Conservation (phyloP, 2,888 invertebrate genomes). For the Hirtodrosophila trivittata region DNA sequence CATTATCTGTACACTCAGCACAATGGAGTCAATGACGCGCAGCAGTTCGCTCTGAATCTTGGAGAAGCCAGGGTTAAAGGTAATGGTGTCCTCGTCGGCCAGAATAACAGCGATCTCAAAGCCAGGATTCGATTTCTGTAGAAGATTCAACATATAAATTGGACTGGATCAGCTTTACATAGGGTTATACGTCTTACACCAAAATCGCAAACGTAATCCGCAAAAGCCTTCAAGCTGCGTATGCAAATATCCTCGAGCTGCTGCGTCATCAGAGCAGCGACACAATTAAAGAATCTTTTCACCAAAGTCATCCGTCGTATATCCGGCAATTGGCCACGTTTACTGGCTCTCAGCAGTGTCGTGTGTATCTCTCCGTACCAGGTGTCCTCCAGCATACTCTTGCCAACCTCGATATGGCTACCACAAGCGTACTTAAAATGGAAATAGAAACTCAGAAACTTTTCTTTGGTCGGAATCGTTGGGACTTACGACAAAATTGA, state of each 20-base stretch:
- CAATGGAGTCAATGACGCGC: slow-evolving; percentile 89
- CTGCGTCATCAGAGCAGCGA: slow-evolving; percentile 94
- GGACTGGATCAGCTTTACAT: no score
- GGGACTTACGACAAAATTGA: slow-evolving; percentile 79
- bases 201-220: slow-evolving; percentile 90
- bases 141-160: neutral
- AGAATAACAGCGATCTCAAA: slow-evolving; percentile 84
- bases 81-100: slow-evolving; percentile 85
- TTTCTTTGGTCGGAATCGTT: neutral
- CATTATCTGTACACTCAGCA: slow-evolving; percentile 88
- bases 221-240: slow-evolving; percentile 91
- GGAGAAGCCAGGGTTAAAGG: slow-evolving; percentile 90
- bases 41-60: slow-evolving; percentile 89
- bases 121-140: slow-evolving; percentile 88
- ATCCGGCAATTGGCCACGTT: slow-evolving; percentile 88
- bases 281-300: slow-evolving; percentile 92
- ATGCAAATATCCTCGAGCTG: slow-evolving; percentile 93
- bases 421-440: slow-evolving; percentile 82
- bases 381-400: slow-evolving; percentile 86
- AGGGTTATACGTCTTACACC: slow-evolving; percentile 85
- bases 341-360: slow-evolving; percentile 86
- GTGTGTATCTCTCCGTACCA: slow-evolving; percentile 83
- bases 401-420: slow-evolving; percentile 88
- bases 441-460: neutral
- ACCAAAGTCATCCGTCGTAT: slow-evolving; percentile 87